Evolutionary conservation across 2,797 vertebrate species (phyloP), one percentile per base, ranked within the genome.

Genomic region (Protosalanx chinensis): DNA sequence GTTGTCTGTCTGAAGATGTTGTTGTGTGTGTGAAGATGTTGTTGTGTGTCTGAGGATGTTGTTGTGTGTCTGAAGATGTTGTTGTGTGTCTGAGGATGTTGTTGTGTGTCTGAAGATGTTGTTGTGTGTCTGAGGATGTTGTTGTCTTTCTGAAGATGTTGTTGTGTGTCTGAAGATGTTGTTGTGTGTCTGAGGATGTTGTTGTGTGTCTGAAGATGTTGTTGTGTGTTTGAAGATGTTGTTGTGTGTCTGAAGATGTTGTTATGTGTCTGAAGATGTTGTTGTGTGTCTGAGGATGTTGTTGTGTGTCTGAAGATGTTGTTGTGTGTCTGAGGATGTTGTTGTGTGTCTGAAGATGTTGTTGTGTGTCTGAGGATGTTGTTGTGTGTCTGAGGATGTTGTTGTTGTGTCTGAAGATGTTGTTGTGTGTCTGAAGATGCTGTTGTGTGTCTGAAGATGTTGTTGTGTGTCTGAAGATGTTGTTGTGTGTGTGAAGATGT

Each of bases 401-500:
- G 33, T n/a, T 68, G 57, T 29, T n/a, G 23, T 59, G 76, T 72
- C 29, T 18, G 49, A 13, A 53, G 16, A 16, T 53, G n/a, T 53
- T n/a, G 51, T n/a, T 60, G 20, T 27, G 53, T 58, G n/a, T 37
- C 6, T 41, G 53, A 37, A 30, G n/a, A 33, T 61, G 58, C n/a
- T 61, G 33, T n/a, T 68, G 57, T 29, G 23, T 59, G 76, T 72
- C 29, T 18, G 49, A 13, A 53, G 16, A 16, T 53, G n/a, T 53
- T n/a, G 51, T n/a, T 60, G 20, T 27, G 53, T 58, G n/a, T 37
- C 6, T 41, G 53, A 37, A 30, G n/a, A 33, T 61, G 58, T 30
- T 61, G 33, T n/a, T 68, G 57, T 29, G 23, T 59, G 76, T 72
- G 23, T 18, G 49, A 13, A 53, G 16, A 16, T 53, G n/a, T n/a